Evolutionary conservation across 30 jellyfish, hydroid and myxozoan genomes (phyloP), one percentile per base, ranked within the genome.

Genomic region (Mastigias papua): DNA sequence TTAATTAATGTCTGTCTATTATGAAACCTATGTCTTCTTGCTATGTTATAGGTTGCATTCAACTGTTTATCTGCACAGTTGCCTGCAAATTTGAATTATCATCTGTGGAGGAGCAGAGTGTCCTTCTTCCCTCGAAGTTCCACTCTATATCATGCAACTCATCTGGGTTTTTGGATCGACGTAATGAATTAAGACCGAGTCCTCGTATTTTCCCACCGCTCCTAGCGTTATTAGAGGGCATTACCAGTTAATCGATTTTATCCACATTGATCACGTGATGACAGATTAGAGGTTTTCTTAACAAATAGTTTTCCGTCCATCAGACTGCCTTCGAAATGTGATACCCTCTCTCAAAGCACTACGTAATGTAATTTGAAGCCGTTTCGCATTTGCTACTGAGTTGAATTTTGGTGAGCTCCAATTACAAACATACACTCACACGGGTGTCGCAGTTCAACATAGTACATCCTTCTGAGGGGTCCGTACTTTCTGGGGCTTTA

Each of bases 261-360:
- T 32, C 86, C 71, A 30, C 71, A 58, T 34, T 77, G 88, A 77
- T 77, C 88, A 77, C 88, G 88, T 77, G 88, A 77, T 22, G 77
- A 77, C 78, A 77, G 78, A 61, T 63, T 35, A 51, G 88, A 54
- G 88, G 88, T 34, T 76, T 30, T 34, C 83, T 34, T 21, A 26
- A 19, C 83, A 34, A 72, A 72, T 37, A 72, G 31, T 48, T 72
- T 30, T 72, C 37, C 42, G 65, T 72, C 83, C 35, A 23, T 32
- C 83, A 72, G 83, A 10, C 83, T 72, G 66, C 34, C 48, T 72
- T 72, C 35, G 83, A 35, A 34, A 72, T 48, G 8, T 16, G 83
- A 77, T 77, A 27, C 62, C 60, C 31, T 60, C n/a, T n/a, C n/a
- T 26, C 25, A 37, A 32, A 63, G 23, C 50, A 77, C 57, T 28